These are phyloP conservation scores for Homalodisca vitripennis DNA, from an alignment of 1,140 invertebrate species.

Conservation along the genomic window DNA sequence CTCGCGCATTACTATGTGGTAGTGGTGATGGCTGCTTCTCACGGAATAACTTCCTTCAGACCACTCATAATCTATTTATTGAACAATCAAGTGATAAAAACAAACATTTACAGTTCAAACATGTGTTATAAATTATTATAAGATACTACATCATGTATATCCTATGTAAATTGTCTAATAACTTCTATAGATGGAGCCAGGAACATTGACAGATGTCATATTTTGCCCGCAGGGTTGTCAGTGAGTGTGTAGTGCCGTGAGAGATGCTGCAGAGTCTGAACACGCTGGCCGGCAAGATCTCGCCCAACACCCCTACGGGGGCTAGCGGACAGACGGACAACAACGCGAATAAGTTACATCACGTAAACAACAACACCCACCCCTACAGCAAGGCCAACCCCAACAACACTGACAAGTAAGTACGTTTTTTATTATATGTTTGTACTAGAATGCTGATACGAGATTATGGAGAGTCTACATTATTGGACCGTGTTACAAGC, in stretches of 20 bases:
- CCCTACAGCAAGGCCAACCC: constrained; percentile 55
- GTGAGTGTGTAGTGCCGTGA: constrained; percentile 6
- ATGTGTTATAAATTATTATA: neutral
- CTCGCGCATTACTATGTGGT: too few relatives aligned
- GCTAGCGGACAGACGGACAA: constrained; percentile 50
- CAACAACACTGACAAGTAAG: constrained; percentile 48
- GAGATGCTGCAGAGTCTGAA: constrained; percentile 74
- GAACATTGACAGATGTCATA: too few relatives aligned
- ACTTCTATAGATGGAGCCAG: too few relatives aligned
- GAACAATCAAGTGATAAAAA: neutral
- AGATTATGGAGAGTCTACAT: too few relatives aligned
- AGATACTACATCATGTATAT: neutral
- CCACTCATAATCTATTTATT: too few relatives aligned
- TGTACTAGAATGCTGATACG: too few relatives aligned
- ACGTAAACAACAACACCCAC: constrained; percentile 27
- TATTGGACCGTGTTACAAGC: too few relatives aligned
- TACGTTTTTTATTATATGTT: too few relatives aligned
- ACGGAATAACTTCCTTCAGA: too few relatives aligned
- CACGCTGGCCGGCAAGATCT: constrained; percentile 76
- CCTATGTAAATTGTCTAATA: too few relatives aligned
- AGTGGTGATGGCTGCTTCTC: too few relatives aligned
- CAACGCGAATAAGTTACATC: constrained; percentile 57
- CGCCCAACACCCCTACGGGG: constrained; percentile 59
- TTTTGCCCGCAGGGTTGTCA: too few relatives aligned
- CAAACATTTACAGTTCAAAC: neutral